These are phyloP conservation scores for Hestina assimilis DNA, from an alignment of 1,140 invertebrate genomes.

Conservation along the genomic window DNA sequence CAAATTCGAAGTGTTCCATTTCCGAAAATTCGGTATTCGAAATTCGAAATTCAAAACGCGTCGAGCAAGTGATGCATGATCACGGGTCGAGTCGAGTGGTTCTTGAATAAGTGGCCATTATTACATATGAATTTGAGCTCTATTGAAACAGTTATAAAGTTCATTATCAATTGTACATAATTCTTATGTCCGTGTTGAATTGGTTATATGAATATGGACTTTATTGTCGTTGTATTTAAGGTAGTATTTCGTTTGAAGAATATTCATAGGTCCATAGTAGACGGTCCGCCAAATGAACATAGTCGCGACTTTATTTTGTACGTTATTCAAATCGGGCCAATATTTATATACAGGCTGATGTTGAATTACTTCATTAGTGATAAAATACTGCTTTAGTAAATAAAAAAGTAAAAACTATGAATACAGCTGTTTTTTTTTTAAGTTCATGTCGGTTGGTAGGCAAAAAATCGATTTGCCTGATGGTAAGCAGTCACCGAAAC, in stretches of 20 bases:
- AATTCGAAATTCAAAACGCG: conserved; percentile 53
- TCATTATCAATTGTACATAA: not conserved
- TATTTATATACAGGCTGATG: conserved; percentile 57
- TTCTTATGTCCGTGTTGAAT: too few species aligned
- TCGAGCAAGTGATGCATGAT: conserved; percentile 70
- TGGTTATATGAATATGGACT: too few species aligned
- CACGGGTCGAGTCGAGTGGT: conserved; percentile 59
- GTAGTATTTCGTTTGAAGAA: conserved; percentile 1
- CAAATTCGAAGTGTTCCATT: conserved; percentile 37
- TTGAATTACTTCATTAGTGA: conserved; percentile 9
- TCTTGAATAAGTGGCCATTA: conserved; percentile 39
- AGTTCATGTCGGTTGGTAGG: too few species aligned
- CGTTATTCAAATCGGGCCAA: conserved; percentile 69
- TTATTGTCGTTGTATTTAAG: too few species aligned
- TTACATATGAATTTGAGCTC: conserved; percentile 27
- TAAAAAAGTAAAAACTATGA: too few species aligned
- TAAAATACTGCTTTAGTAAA: not conserved
- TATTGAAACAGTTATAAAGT: conserved; percentile 19
- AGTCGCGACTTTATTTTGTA: conserved; percentile 65
- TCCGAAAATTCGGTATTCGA: conserved; percentile 43
- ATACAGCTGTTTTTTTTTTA: too few species aligned
- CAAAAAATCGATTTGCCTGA: too few species aligned
- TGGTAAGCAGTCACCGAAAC: too few species aligned
- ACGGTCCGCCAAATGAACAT: conserved; percentile 65
- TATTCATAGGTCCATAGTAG: conserved; percentile 38